phyloP scores from a whole-genome alignment of 2,113 vertebrate species.

The Picathartes gymnocephalus region DNA sequence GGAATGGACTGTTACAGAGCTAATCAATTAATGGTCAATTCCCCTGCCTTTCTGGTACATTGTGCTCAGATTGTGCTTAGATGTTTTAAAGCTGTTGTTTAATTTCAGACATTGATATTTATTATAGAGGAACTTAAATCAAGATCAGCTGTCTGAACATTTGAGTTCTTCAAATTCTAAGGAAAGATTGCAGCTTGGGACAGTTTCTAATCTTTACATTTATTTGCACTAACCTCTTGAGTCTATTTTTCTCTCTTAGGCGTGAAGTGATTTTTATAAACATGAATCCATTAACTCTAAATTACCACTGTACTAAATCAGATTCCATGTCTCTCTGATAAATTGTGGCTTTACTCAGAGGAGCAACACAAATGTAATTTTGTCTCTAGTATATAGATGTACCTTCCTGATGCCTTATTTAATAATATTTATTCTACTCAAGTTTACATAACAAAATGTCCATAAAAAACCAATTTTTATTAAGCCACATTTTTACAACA shows the following conservation, averaged over 20 bases:
- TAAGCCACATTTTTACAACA: background rate
- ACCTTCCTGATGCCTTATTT: background rate
- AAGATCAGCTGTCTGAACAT: background rate
- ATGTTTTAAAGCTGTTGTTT: background rate
- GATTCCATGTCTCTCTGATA: background rate
- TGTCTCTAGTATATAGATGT: background rate
- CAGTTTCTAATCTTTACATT: background rate
- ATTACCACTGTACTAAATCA: background rate
- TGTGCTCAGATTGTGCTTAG: background rate
- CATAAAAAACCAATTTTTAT: background rate
- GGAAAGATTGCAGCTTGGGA: background rate
- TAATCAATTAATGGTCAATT: background rate
- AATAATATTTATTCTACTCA: background rate
- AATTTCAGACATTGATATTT: background rate
- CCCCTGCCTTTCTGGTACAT: background rate
- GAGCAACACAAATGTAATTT: background rate
- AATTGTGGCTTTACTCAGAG: background rate
- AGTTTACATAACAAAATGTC: background rate
- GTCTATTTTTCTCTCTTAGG: background rate
- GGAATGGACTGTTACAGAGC: background rate
- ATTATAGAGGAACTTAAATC: background rate
- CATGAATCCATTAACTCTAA: background rate
- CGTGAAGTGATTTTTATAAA: conserved; percentile 13
- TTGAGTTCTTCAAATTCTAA: background rate
- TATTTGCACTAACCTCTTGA: background rate